Percentiles rank a stretch among this genome's conserved stretches.
phyloP scores from a whole-genome alignment of 2,888 invertebrate genomes.

The Trichopria drosophilae region DNA sequence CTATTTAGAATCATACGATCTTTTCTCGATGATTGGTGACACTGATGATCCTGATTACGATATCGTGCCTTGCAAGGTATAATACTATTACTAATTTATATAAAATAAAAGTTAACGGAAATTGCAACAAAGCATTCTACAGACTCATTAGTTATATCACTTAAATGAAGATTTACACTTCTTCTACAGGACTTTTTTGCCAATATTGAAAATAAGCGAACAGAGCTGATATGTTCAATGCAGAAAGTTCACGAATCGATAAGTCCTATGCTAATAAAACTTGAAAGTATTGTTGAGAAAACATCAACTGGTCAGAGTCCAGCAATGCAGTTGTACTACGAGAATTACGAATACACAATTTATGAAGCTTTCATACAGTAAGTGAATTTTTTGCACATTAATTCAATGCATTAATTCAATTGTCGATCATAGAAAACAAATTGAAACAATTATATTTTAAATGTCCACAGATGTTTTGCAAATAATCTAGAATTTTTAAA shows the following conservation, averaged over 20 bases:
- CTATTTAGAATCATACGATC: conserved; percentile 46
- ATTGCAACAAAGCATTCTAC: background rate
- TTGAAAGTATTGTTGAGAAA: conserved; percentile 81
- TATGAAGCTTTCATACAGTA: conserved; percentile 69
- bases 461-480: conserved; percentile 41
- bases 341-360: conserved; percentile 80
- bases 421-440: background rate
- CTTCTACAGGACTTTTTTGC: conserved; percentile 69
- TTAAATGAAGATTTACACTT: conserved; percentile 7
- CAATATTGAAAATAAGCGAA: conserved; percentile 70
- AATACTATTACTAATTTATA: conserved; percentile 2
- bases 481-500: conserved; percentile 75
- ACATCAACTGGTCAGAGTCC: conserved; percentile 75
- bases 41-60: conserved; percentile 17
- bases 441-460: background rate
- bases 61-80: conserved; percentile 26
- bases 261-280: conserved; percentile 79
- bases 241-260: conserved; percentile 76
- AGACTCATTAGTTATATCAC: conserved; percentile 6
- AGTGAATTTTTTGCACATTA: conserved; percentile 23
- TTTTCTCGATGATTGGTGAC: conserved; percentile 37
- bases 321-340: conserved; percentile 78
- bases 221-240: conserved; percentile 69
- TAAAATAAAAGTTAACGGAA: background rate
- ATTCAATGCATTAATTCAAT: too few species aligned